These are phyloP conservation scores for Lapara coniferarum DNA, from an alignment of 2,888 invertebrate species.

Conservation along the genomic window DNA sequence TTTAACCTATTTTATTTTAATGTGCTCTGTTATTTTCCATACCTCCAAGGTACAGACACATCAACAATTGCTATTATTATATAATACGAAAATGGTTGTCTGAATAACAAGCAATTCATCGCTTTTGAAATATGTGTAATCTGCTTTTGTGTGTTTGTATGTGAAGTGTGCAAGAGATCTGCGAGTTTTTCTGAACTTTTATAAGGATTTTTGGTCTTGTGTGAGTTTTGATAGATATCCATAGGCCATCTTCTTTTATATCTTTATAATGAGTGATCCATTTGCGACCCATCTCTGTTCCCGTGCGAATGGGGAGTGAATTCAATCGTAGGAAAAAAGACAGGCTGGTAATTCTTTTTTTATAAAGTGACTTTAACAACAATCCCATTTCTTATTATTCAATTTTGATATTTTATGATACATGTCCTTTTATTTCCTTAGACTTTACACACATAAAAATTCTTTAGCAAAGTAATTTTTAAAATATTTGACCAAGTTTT, in stretches of 20 bases:
- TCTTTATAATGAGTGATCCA: not conserved
- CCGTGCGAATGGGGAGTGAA: not conserved
- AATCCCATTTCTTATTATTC: no score
- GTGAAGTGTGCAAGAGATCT: conserved; percentile 52
- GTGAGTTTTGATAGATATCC: not conserved
- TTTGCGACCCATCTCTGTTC: not conserved
- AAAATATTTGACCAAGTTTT: conserved; percentile 8
- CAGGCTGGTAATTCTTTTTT: not conserved
- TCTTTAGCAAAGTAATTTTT: not conserved
- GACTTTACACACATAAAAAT: no score
- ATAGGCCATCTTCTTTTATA: not conserved
- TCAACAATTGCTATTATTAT: conserved; percentile 15
- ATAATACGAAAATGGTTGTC: conserved; percentile 54
- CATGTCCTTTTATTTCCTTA: not conserved
- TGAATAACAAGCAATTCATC: conserved; percentile 62
- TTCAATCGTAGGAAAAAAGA: not conserved
- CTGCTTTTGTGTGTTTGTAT: conserved; percentile 73
- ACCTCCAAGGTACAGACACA: conserved; percentile 3
- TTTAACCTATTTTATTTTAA: not conserved
- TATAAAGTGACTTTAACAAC: no score
- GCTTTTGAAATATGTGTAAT: conserved; percentile 69
- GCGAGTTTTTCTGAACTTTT: conserved; percentile 52
- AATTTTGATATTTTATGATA: not conserved
- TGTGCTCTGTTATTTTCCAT: not conserved
- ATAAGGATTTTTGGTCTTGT: not conserved